Base-by-base conservation (phyloP, 2,797 vertebrate genomes). In the Coranthus polyacanthus region DNA sequence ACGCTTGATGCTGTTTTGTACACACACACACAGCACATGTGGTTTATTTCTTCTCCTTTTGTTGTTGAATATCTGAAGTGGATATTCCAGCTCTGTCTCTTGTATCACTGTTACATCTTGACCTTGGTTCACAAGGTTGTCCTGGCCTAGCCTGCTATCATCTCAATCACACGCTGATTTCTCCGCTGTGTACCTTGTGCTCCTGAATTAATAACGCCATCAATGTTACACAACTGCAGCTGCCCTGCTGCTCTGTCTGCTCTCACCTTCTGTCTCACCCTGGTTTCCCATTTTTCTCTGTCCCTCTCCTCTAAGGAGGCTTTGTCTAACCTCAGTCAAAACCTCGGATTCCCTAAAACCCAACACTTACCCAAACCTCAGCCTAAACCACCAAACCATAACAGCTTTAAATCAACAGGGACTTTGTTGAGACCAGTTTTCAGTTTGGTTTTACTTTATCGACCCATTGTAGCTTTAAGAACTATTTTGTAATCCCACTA, bases 181-280 rank as follows among this genome's bases (percentile, higher is more conserved):
- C 65, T 72, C 71, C 2, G 7, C 79, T 26, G 47, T 53, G 75
- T 41, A 62, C 69, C 49, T 65, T 50, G 64, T 57, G 15, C 73
- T 68, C 61, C 79, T 74, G 83, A 88, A 87, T 83, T 88, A 88
- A 89, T 88, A 80, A 87, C 65, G 50, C 62, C 85, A 83, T 86
- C 79, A 78, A 81, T 78, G 83, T 81, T 78, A 63, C 79, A 68
- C 70, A 56, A 74, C 77, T 18, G 46, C 75, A 76, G 74, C 69
- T 34, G 11, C 12, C 63, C 55, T 69, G 38, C 72, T 15, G 61
- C 4, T 60, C 52, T 3, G 10, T 15, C 20, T 41, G 15, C 57
- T 41, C 59, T 44, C 63, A 44, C 78, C 67, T 72, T 71, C 61
- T 76, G 68, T 68, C 13, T 37, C 41, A 16, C 1, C n/a, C 3